Evolutionary conservation across 1,140 invertebrate species (phyloP), one percentile per base, ranked within the genome.

Genomic region (Hyposmocoma kahamanoa): DNA sequence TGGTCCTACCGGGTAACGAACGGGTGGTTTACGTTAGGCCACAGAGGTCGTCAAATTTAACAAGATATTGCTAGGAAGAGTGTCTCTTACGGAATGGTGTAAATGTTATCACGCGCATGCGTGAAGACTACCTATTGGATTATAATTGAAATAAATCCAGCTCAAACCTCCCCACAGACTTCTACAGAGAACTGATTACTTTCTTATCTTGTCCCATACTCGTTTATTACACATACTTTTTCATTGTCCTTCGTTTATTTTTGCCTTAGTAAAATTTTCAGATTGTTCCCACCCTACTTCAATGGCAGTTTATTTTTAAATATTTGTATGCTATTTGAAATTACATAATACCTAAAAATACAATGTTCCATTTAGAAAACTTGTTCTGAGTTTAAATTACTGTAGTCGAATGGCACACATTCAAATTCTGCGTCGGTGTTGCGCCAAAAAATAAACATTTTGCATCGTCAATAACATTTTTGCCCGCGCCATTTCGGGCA

Each of bases 141-240:
- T 71, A 76, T 82, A 81, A 82, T 82, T 83, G 79, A 83, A 82
- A 82, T 82, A 84, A 81, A 81, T 80, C 67, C 61, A 63, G 64
- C 67, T 67, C 49, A 62, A 72, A 69, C n/a, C 54, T 72, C 64
- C 51, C 56, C 47, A 52, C 52, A 59, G 61, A 57, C 56, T 62
- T 59, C 2, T 52, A 32, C 49, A 44, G 56, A 67, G 66, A 69
- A 67, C 60, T 63, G 59, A 62, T 65, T 62, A 70, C 55, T 22
- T 56, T 59, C 56, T 72, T 61, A 65, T 70, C 61, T 67, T 52
- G 24, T 36, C 13, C n/a, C 32, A 54, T 61, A 52, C 45, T 61
- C n/a, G n/a, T n/a, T n/a, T n/a, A n/a, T n/a, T n/a, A n/a, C n/a
- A n/a, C n/a, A n/a, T n/a, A n/a, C n/a, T n/a, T n/a, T n/a, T n/a